Percentiles rank a stretch among this genome's conserved stretches.
phyloP scores from a whole-genome alignment of 2,888 invertebrate genomes.

The Cryptophagus acutangulus region DNA sequence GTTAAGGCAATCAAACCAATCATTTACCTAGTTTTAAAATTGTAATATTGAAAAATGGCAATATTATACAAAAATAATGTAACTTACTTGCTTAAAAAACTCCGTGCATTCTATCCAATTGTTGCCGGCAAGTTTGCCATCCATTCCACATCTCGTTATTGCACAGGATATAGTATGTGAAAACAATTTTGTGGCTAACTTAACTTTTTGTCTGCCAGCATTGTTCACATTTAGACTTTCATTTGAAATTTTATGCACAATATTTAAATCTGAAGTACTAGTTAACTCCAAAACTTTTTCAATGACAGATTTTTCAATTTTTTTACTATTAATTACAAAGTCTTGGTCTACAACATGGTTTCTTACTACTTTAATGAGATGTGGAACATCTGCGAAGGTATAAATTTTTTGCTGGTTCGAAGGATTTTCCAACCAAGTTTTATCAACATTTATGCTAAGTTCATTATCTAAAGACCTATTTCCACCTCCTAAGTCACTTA shows the following conservation, averaged over 20 bases:
- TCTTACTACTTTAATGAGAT: slow-evolving; percentile 19
- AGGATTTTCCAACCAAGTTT: slow-evolving; percentile 14
- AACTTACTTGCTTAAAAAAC: slow-evolving; percentile 24
- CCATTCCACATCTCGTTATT: slow-evolving; percentile 15
- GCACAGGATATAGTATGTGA: slow-evolving; percentile 12
- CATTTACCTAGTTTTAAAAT: slow-evolving; percentile 7
- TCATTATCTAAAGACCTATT: slow-evolving; percentile 14
- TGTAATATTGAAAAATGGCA: slow-evolving; percentile 3
- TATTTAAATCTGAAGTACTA: slow-evolving; percentile 9
- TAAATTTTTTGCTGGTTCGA: slow-evolving; percentile 11
- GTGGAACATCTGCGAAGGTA: slow-evolving; percentile 22
- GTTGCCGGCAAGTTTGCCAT: slow-evolving; percentile 13
- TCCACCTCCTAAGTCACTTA: slow-evolving; percentile 18
- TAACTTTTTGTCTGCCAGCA: slow-evolving; percentile 12
- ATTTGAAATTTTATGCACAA: slow-evolving; percentile 12
- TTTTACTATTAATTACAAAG: slow-evolving; percentile 16
- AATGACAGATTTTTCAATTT: slow-evolving; percentile 6
- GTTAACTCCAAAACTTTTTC: slow-evolving; percentile 6
- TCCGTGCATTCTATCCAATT: slow-evolving; percentile 22
- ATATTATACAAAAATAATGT: slow-evolving; percentile 5
- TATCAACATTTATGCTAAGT: slow-evolving; percentile 8
- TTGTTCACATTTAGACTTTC: slow-evolving; percentile 6
- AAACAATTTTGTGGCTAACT: slow-evolving; percentile 15
- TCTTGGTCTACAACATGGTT: slow-evolving; percentile 23
- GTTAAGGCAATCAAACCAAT: slow-evolving; percentile 14